These are phyloP conservation scores for Acronicta alni DNA, from an alignment of 2,888 invertebrate species.

Conservation along the genomic window DNA sequence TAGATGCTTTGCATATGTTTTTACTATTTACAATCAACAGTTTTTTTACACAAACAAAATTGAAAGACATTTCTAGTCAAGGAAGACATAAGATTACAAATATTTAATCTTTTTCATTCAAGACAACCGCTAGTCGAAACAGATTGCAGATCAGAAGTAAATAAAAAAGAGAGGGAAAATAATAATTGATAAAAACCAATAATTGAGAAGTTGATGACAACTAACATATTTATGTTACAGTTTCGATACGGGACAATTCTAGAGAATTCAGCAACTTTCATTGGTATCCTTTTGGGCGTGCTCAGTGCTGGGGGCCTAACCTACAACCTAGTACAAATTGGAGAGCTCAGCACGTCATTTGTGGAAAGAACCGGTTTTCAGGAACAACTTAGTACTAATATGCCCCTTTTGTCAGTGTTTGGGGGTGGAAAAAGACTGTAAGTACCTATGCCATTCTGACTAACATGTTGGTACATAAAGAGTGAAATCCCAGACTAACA, in stretches of 20 bases:
- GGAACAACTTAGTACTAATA: constrained; percentile 63
- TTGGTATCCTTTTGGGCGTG: constrained; percentile 70
- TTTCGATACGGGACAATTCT: constrained; percentile 76
- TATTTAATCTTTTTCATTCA: too few relatives aligned
- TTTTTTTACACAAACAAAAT: too few relatives aligned
- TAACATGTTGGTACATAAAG: not conserved
- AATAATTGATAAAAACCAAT: not conserved
- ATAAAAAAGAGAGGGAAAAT: too few relatives aligned
- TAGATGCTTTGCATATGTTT: too few relatives aligned
- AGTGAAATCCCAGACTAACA: not conserved
- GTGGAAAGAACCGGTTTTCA: constrained; percentile 81
- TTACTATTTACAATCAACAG: too few relatives aligned
- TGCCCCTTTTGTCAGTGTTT: constrained; percentile 72
- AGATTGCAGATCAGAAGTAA: too few relatives aligned
- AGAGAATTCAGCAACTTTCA: constrained; percentile 69
- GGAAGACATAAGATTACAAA: too few relatives aligned
- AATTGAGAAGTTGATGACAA: not conserved
- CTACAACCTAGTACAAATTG: constrained; percentile 89
- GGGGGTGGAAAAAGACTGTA: constrained; percentile 78
- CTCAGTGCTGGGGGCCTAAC: constrained; percentile 83
- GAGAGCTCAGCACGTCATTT: constrained; percentile 89
- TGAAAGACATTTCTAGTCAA: too few relatives aligned
- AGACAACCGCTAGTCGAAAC: too few relatives aligned
- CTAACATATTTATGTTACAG: constrained; percentile 54
- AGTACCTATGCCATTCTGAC: constrained; percentile 53